Conservation (phyloP, 1,140 invertebrate species). For the Chrysomallon squamiferum region DNA sequence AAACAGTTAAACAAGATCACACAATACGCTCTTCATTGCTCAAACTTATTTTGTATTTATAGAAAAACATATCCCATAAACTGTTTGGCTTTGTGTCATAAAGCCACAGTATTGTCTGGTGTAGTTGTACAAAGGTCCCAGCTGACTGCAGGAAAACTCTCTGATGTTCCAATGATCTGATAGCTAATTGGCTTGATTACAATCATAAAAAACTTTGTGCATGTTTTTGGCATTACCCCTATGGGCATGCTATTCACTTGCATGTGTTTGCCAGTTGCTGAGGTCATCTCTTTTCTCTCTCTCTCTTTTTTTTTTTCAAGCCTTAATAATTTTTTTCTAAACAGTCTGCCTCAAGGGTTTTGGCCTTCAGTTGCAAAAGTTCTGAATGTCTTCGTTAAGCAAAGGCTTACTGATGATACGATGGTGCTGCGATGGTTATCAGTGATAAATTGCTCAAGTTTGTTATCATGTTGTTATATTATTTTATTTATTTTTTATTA, state of each 20-base stretch:
- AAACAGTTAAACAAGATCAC: too few relatives aligned
- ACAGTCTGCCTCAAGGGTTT: not conserved
- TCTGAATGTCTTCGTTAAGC: slow-evolving; percentile 6
- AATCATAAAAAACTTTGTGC: not conserved
- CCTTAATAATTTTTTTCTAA: not conserved
- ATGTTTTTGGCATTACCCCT: not conserved
- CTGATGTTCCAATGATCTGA: too few relatives aligned
- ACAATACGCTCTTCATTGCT: too few relatives aligned
- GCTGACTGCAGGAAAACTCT: too few relatives aligned
- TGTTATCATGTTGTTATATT: not conserved
- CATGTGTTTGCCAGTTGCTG: not conserved
- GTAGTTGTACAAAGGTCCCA: too few relatives aligned
- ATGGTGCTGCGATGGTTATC: not conserved
- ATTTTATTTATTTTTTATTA: too few relatives aligned
- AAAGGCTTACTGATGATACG: not conserved
- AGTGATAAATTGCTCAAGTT: not conserved
- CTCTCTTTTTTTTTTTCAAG: slow-evolving; percentile 2
- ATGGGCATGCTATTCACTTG: not conserved
- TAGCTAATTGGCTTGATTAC: slow-evolving; percentile 1
- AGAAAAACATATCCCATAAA: too few relatives aligned
- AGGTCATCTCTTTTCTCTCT: slow-evolving; percentile 1
- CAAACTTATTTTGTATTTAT: too few relatives aligned
- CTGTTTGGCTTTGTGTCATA: too few relatives aligned
- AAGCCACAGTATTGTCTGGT: too few relatives aligned
- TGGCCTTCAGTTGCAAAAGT: not conserved